These are phyloP conservation scores for Cantharis lateralis DNA, from an alignment of 2,888 invertebrate species.

Conservation along the genomic window DNA sequence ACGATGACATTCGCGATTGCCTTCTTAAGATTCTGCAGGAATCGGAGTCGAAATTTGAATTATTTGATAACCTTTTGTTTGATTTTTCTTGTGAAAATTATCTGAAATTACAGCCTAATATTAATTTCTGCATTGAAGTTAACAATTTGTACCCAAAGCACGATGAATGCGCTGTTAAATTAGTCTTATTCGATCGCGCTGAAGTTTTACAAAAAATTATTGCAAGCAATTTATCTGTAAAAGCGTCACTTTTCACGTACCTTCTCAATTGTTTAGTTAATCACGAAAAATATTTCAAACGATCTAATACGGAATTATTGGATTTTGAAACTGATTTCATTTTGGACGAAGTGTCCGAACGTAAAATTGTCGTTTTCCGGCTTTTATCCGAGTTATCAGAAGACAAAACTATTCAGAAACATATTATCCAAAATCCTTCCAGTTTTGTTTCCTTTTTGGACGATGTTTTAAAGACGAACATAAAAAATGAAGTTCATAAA, in stretches of 20 bases:
- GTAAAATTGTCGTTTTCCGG: constrained; percentile 58
- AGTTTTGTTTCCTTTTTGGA: constrained; percentile 59
- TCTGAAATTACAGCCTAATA: constrained; percentile 40
- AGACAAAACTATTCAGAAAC: constrained; percentile 54
- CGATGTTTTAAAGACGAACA: constrained; percentile 50
- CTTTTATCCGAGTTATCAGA: constrained; percentile 60
- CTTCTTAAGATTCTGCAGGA: constrained; percentile 40
- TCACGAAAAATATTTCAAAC: constrained; percentile 44
- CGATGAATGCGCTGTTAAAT: constrained; percentile 30
- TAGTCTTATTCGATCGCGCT: constrained; percentile 44
- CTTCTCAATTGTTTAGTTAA: constrained; percentile 50
- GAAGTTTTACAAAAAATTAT: constrained; percentile 51
- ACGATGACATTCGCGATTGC: constrained; percentile 46
- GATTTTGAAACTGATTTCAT: constrained; percentile 53
- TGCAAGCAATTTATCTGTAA: constrained; percentile 41
- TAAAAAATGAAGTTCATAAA: constrained; percentile 40
- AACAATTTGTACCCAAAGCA: constrained; percentile 35
- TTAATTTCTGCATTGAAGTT: constrained; percentile 40
- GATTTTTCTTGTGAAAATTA: constrained; percentile 37
- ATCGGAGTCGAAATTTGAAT: constrained; percentile 31
- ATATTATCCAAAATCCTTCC: constrained; percentile 56
- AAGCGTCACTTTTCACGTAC: constrained; percentile 52
- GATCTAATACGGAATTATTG: constrained; percentile 48
- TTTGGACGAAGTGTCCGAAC: constrained; percentile 45
- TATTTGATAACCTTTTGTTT: constrained; percentile 52